phyloP scores from a whole-genome alignment of 2,113 vertebrate species.

The Indri indri region DNA sequence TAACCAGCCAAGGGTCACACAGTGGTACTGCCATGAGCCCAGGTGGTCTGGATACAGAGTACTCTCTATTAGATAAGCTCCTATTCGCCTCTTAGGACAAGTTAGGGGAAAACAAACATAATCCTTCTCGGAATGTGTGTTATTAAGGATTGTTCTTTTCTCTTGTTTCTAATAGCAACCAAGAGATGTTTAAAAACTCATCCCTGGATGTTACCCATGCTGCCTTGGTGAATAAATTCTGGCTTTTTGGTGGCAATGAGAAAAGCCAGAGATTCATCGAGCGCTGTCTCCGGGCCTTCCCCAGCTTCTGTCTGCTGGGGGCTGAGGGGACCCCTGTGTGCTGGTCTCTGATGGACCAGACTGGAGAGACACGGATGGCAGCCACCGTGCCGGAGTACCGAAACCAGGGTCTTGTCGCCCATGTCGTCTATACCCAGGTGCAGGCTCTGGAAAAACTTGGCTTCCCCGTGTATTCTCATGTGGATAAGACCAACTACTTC shows the following conservation, averaged over 20 bases:
- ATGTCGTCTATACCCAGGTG: accelerated
- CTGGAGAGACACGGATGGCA: conserved; percentile 47
- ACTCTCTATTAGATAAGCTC: neutral
- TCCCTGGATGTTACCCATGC: conserved; percentile 27
- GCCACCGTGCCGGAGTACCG: neutral
- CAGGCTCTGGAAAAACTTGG: neutral
- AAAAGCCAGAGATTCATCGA: conserved; percentile 34
- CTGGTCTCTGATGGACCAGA: conserved; percentile 58
- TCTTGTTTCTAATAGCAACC: neutral
- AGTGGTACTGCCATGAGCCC: neutral
- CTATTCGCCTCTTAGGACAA: neutral
- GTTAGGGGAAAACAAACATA: neutral
- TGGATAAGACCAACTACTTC: neutral
- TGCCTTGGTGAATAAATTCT: conserved; percentile 52
- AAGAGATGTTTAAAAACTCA: neutral
- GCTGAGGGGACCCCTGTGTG: neutral
- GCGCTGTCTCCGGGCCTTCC: conserved; percentile 51
- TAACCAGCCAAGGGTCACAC: no score
- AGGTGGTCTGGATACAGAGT: no score
- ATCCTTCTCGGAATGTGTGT: neutral
- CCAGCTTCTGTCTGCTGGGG: neutral
- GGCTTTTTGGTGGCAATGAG: conserved; percentile 61
- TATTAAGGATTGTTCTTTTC: neutral
- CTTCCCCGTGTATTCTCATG: neutral
- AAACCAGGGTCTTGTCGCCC: neutral